These are phyloP conservation scores for Xylota segnis DNA, from an alignment of 2,888 invertebrate species.

Conservation along the genomic window DNA sequence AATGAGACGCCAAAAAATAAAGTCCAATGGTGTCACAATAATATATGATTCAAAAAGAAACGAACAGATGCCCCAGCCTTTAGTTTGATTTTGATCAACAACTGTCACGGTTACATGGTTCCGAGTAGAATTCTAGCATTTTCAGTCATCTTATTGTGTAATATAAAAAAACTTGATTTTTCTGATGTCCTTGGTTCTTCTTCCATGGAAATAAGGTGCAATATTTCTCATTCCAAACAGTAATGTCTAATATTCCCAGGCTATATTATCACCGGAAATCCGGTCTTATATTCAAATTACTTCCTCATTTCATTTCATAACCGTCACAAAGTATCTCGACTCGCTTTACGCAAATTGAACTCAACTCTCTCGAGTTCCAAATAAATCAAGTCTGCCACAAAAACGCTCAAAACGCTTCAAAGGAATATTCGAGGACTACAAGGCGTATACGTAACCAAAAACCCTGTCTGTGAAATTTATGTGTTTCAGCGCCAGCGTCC, in stretches of 20 bases:
- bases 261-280: neutral
- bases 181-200: too few species aligned
- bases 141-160: too few species aligned
- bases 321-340: neutral
- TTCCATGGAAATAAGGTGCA: neutral
- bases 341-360: conserved; percentile 1
- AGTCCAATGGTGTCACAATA: too few species aligned
- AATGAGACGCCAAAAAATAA: too few species aligned
- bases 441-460: conserved; percentile 45
- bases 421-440: conserved; percentile 2
- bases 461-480: conserved; percentile 9
- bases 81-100: too few species aligned
- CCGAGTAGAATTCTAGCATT: too few species aligned
- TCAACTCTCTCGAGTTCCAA: conserved; percentile 9
- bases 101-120: too few species aligned
- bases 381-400: conserved; percentile 58
- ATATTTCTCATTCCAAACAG: neutral
- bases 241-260: conserved; percentile 4
- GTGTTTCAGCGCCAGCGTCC: neutral
- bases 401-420: conserved; percentile 13
- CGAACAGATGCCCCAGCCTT: too few species aligned
- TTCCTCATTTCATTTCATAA: neutral
- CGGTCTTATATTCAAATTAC: conserved; percentile 18
- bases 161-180: too few species aligned
- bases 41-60: too few species aligned